Conservation (phyloP, 2,797 vertebrate species). For the Pampus argenteus region DNA sequence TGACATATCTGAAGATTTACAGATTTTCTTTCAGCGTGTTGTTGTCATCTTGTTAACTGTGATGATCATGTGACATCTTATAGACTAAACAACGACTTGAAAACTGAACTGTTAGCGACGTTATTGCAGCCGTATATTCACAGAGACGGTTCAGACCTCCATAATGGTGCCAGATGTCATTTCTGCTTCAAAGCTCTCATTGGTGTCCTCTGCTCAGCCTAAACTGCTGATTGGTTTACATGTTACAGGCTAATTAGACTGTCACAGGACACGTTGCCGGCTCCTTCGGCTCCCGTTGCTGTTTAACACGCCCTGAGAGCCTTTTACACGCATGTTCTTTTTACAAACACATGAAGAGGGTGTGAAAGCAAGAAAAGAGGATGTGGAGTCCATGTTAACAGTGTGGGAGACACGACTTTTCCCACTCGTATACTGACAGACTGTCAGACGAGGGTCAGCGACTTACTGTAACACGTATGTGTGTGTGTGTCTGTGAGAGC, state of each 20-base stretch:
- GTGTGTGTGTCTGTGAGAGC: constrained; percentile 17
- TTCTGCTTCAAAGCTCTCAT: not conserved
- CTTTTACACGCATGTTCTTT: constrained; percentile 54
- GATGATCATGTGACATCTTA: not conserved
- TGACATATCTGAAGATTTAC: no score
- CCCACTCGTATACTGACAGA: constrained; percentile 64
- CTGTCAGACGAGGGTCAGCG: constrained; percentile 64
- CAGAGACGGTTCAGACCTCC: not conserved
- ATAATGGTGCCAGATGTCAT: constrained; percentile 43
- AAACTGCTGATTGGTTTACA: constrained; percentile 29
- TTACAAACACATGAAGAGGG: constrained; percentile 58
- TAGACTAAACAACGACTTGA: not conserved
- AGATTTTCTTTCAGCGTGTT: no score
- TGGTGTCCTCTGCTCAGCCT: constrained; percentile 35
- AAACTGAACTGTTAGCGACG: not conserved
- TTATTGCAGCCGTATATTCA: not conserved
- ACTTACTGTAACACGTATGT: constrained; percentile 27
- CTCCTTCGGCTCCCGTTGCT: constrained; percentile 43
- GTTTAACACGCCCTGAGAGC: constrained; percentile 62
- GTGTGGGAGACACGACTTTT: constrained; percentile 60
- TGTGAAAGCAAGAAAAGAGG: constrained; percentile 58
- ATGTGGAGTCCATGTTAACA: constrained; percentile 65
- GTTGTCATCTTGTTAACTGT: no score
- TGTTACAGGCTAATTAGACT: constrained; percentile 57
- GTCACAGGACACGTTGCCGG: constrained; percentile 35